A percentile compares a stretch with the other conserved stretches of the same genome.
Conservation (phyloP, 2,797 vertebrate genomes). For the Fratercula arctica region DNA sequence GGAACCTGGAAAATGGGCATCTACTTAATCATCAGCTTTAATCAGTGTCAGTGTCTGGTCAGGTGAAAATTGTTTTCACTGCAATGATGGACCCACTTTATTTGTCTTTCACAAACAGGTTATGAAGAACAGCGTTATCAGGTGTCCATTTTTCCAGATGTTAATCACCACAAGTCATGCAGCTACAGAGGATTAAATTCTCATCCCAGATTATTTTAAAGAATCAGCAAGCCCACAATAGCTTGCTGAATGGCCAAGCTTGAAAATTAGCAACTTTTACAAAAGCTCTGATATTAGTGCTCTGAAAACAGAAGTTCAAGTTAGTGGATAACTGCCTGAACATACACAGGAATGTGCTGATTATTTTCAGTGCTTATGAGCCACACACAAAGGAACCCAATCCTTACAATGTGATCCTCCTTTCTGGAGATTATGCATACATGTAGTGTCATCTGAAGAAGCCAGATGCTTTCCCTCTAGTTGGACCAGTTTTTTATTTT, state of each 20-base stretch:
- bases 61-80: neutral
- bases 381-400: neutral
- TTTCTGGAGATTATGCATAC: neutral
- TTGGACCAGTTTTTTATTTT: neutral
- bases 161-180: neutral
- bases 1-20: neutral
- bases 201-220: neutral
- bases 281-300: neutral
- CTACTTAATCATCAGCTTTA: neutral
- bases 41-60: neutral
- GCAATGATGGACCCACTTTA: neutral
- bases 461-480: neutral
- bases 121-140: neutral
- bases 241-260: neutral
- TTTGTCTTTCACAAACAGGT: neutral
- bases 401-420: neutral
- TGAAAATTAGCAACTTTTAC: neutral
- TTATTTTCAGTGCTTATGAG: neutral
- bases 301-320: neutral
- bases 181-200: neutral
- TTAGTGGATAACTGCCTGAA: neutral
- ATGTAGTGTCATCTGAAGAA: neutral
- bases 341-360: neutral
- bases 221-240: neutral
- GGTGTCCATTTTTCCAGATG: neutral